phyloP scores from a whole-genome alignment of 2,113 vertebrate species.

The Pseudopodoces humilis region DNA sequence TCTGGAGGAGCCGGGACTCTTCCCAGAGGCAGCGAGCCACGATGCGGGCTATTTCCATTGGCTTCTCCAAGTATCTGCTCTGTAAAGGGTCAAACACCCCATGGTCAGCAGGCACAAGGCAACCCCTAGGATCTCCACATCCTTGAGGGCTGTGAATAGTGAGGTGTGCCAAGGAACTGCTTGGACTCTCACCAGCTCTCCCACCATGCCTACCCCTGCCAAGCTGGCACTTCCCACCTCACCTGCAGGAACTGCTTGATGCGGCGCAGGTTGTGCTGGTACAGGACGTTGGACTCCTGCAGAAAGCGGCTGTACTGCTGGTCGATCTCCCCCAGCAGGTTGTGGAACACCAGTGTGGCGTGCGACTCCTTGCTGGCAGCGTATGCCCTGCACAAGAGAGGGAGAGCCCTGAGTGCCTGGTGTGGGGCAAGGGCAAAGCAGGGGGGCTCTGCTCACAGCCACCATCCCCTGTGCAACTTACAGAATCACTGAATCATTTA shows the following conservation, averaged over 20 bases:
- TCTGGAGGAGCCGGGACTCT: constrained; percentile 91
- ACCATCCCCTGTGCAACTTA: rapidly evolving
- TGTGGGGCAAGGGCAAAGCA: not conserved
- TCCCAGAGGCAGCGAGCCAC: constrained; percentile 97
- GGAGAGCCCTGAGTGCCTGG: not conserved
- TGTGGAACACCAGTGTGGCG: constrained; percentile 96
- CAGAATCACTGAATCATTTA: not conserved
- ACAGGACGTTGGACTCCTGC: constrained; percentile 96
- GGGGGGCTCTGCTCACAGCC: not conserved
- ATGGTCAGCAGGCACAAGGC: not conserved
- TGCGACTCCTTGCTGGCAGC: constrained; percentile 97
- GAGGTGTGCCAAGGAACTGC: rapidly evolving
- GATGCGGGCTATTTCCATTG: constrained; percentile 96
- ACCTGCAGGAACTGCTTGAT: constrained; percentile 98
- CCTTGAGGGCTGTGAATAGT: rapidly evolving
- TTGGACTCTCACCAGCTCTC: not conserved
- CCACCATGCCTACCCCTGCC: not conserved
- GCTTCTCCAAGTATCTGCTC: constrained; percentile 97
- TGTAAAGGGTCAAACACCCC: constrained; percentile 4
- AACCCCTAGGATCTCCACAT: rapidly evolving
- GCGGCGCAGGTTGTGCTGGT: constrained; percentile 96
- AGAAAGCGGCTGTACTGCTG: constrained; percentile 99
- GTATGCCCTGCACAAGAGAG: constrained; percentile 80
- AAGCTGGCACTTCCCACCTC: not conserved
- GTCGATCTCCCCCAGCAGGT: constrained; percentile 97